These are phyloP conservation scores for Volucella inflata DNA, from an alignment of 2,888 invertebrate genomes.

Conservation along the genomic window DNA sequence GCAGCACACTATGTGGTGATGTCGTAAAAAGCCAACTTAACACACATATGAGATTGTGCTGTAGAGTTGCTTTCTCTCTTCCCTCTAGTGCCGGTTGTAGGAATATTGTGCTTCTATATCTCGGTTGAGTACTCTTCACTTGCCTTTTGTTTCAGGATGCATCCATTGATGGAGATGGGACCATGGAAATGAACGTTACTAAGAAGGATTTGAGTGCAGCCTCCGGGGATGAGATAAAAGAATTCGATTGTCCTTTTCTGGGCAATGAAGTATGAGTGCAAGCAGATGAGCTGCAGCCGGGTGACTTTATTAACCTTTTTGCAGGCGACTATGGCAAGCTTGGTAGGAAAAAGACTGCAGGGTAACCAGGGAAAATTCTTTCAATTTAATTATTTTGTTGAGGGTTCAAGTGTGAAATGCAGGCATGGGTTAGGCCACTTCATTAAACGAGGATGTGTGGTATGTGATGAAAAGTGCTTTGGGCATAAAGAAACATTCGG, in stretches of 20 bases:
- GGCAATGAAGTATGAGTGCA: conserved; percentile 45
- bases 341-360: neutral
- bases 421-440: neutral
- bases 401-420: neutral
- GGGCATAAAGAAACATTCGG: neutral
- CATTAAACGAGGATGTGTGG: neutral
- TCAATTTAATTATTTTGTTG: conserved; percentile 25
- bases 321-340: neutral
- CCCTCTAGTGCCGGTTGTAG: conserved; percentile 43
- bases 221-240: neutral
- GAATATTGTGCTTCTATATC: conserved; percentile 32
- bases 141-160: conserved; percentile 60
- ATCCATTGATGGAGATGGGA: conserved; percentile 53
- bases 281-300: conserved; percentile 23
- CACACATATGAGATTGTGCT: conserved; percentile 24
- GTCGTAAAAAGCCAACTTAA: conserved; percentile 67
- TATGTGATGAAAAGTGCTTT: neutral
- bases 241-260: conserved; percentile 51
- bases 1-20: conserved; percentile 58
- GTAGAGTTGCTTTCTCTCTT: conserved; percentile 11
- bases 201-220: neutral
- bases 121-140: conserved; percentile 55
- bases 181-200: conserved; percentile 40
- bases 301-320: conserved; percentile 43
- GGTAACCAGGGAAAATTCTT: neutral